phyloP scores from a whole-genome alignment of 2,797 vertebrate species.

The Knipowitschia caucasica region DNA sequence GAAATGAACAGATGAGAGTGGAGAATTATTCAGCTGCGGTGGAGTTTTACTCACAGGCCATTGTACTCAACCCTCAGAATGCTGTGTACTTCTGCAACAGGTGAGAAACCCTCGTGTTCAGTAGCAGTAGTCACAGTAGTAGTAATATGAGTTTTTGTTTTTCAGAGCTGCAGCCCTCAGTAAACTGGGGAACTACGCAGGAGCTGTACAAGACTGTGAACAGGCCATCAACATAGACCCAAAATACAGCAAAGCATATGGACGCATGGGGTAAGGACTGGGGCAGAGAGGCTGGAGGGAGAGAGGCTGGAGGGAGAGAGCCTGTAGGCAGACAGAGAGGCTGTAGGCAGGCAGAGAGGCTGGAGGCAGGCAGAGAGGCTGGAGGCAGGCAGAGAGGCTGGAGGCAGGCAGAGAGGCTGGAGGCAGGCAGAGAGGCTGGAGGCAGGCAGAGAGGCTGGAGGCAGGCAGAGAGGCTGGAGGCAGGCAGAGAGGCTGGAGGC shows the following conservation, averaged over 20 bases:
- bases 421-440: no score
- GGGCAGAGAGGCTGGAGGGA: no score
- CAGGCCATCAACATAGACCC: slow-evolving; percentile 90
- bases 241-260: slow-evolving; percentile 95
- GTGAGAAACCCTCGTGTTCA: slow-evolving; percentile 56
- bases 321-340: no score
- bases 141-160: neutral
- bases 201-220: slow-evolving; percentile 92
- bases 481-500: no score
- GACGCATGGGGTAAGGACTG: slow-evolving; percentile 86
- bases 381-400: no score
- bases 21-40: slow-evolving; percentile 90
- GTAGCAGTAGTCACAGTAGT: neutral
- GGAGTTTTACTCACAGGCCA: slow-evolving; percentile 91
- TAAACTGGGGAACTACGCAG: slow-evolving; percentile 91
- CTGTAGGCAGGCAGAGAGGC: no score
- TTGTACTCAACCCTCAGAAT: slow-evolving; percentile 88
- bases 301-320: no score
- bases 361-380: no score
- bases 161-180: slow-evolving; percentile 92
- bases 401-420: no score
- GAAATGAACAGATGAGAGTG: slow-evolving; percentile 95
- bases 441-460: no score
- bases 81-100: slow-evolving; percentile 98
- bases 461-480: no score